Percentiles rank a stretch among this genome's conserved stretches.
Conservation (phyloP, 2,113 vertebrate genomes). For the Suncus etruscus region DNA sequence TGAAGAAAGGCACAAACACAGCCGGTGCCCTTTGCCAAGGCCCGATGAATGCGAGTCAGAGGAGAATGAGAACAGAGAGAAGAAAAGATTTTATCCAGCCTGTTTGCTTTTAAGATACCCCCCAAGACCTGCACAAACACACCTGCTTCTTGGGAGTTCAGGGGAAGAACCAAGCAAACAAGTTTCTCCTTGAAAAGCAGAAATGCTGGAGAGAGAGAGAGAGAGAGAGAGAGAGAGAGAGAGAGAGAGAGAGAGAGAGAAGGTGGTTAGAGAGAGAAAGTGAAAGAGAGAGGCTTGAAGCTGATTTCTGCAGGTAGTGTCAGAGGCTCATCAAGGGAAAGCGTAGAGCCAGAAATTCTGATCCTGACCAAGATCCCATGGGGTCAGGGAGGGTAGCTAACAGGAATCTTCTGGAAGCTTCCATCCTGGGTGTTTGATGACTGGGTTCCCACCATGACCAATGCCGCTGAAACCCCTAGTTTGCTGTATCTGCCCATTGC, state of each 20-base stretch:
- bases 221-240: constrained; percentile 13
- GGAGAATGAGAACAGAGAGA: constrained; percentile 60
- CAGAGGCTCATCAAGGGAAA: not conserved
- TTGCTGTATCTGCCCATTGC: not conserved
- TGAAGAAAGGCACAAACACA: constrained; percentile 73
- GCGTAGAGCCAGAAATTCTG: not conserved
- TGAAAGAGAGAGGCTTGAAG: not conserved
- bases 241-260: constrained; percentile 10
- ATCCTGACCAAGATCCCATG: not conserved
- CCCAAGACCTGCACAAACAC: constrained; percentile 74
- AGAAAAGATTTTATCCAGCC: constrained; percentile 69
- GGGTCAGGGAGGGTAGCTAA: too few relatives aligned
- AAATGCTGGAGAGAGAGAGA: not conserved
- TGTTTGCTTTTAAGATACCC: constrained; percentile 60
- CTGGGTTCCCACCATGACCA: too few relatives aligned
- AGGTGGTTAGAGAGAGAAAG: constrained; percentile 11
- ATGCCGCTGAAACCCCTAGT: too few relatives aligned
- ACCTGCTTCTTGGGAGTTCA: constrained; percentile 50
- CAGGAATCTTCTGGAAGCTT: too few relatives aligned
- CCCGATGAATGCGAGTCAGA: constrained; percentile 49
- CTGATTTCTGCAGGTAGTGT: not conserved
- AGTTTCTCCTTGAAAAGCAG: constrained; percentile 1
- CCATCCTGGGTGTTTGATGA: too few relatives aligned
- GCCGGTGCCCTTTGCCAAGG: constrained; percentile 38
- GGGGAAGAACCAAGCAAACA: constrained; percentile 46